Evolutionary conservation across 2,113 vertebrate genomes (phyloP), one percentile per base, ranked within the genome.

Genomic region (Atrichornis clamosus): DNA sequence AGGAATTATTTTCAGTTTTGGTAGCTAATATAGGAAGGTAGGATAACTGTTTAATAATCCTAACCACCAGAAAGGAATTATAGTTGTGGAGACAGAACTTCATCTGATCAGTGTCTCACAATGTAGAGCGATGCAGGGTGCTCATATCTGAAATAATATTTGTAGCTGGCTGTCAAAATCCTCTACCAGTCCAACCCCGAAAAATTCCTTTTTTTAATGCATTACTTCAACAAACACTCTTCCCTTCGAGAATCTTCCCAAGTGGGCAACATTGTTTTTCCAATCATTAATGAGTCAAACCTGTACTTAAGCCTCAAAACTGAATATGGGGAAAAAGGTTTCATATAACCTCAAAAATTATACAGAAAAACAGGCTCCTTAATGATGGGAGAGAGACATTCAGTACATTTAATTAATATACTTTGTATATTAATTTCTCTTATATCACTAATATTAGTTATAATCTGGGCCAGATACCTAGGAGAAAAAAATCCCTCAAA

Each of bases 151-250:
- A 84, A 90, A 65, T 33, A 46, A 16, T 65, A 41, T 44, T 76
- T 39, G 15, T 26, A 56, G 17, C 24, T 63, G 37, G 3, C 33
- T 83, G 27, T 82, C 39, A 92, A 46, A 89, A n/a, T 23, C 9
- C 52, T 74, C 37, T 10, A 28, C n/a, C 27, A 41, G 15, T 22
- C 14, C 2, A 5, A 60, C 2, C 0, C 5, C 35, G 33, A 46
- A 90, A 59, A 73, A 23, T 30, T 53, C 0, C 3, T 24, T 44
- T 21, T 4, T 77, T 65, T 46, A 21, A 13, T 81, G 9, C 10
- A 9, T 2, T 3, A 0, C 0, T 62, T 64, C 52, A 58, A 58
- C 21, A 42, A 64, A 46, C 8, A 16, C 5, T 68, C 17, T 69
- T 84, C 33, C 9, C 2, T 17, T 78, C 10, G 41, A 62, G 42